Evolutionary conservation across 2,113 vertebrate species (phyloP).

Genomic region (Cyphomyrus plagiostoma): DNA sequence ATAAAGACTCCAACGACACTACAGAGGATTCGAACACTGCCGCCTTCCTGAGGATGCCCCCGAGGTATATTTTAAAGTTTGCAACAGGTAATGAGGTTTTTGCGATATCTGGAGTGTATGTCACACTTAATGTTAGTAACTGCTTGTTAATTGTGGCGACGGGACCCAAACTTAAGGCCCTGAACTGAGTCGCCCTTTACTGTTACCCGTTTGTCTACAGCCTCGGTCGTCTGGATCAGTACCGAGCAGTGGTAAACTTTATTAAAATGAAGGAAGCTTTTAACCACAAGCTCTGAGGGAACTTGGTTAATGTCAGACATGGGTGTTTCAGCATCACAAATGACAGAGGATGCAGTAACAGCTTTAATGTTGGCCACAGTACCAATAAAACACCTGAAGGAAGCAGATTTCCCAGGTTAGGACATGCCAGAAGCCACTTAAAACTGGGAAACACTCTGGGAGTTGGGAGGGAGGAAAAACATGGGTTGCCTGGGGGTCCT

Average conservation of each 20-base stretch:
- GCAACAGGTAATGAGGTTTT: not conserved
- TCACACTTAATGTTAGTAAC: not conserved
- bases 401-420: not conserved
- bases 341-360: not conserved
- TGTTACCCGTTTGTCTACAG: not conserved
- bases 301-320: not conserved
- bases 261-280: not conserved
- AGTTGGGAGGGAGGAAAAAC: not conserved
- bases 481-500: not conserved
- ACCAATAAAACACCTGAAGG: not conserved
- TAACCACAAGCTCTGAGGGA: not conserved
- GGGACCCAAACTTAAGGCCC: not conserved
- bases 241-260: not conserved
- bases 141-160: not conserved
- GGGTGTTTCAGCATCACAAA: not conserved
- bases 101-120: not conserved
- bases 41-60: not conserved
- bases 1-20: not conserved
- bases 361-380: not conserved
- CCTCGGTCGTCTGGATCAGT: not conserved
- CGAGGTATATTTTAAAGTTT: not conserved
- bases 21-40: not conserved
- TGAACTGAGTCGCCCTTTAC: too few relatives aligned
- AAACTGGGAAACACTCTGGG: not conserved
- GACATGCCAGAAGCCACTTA: not conserved